A percentile compares a stretch with the other conserved stretches of the same genome.
These are phyloP conservation scores for Fistularia tabacaria DNA, from an alignment of 2,797 vertebrate genomes.

Conservation along the genomic window DNA sequence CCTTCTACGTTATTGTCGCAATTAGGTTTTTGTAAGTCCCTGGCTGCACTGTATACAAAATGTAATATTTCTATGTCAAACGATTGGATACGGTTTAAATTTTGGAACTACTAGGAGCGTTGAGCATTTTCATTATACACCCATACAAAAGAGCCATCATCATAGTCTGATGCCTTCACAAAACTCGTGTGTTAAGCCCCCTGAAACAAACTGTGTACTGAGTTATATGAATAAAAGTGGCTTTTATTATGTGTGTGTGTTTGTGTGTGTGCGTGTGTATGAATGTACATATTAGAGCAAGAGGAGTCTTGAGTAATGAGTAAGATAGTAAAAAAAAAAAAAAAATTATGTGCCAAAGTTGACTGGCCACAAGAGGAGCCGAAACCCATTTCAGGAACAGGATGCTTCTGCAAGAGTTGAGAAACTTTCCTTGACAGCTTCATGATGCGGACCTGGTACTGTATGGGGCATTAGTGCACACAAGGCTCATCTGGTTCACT, in stretches of 20 bases:
- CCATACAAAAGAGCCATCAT: too few relatives aligned
- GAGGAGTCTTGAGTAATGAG: neutral
- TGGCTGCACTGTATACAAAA: too few relatives aligned
- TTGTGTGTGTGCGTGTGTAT: neutral
- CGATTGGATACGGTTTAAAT: too few relatives aligned
- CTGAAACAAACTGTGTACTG: too few relatives aligned
- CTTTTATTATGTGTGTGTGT: neutral
- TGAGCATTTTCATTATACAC: too few relatives aligned
- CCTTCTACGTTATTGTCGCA: too few relatives aligned
- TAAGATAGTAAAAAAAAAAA: neutral
- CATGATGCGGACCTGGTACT: constrained; percentile 2
- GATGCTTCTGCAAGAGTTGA: constrained; percentile 56
- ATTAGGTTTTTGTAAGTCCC: too few relatives aligned
- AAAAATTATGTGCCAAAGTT: constrained; percentile 20
- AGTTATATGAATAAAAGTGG: too few relatives aligned
- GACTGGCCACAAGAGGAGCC: constrained; percentile 13
- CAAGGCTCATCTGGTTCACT: neutral
- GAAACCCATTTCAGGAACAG: constrained; percentile 36
- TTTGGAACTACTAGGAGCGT: too few relatives aligned
- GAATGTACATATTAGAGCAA: neutral
- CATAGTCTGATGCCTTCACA: too few relatives aligned
- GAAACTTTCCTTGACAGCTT: constrained; percentile 9
- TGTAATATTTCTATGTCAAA: too few relatives aligned
- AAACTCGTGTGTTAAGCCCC: too few relatives aligned
- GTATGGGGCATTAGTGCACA: neutral